phyloP scores from a whole-genome alignment of 2,888 invertebrate genomes.

The Coecobrya sp. region DNA sequence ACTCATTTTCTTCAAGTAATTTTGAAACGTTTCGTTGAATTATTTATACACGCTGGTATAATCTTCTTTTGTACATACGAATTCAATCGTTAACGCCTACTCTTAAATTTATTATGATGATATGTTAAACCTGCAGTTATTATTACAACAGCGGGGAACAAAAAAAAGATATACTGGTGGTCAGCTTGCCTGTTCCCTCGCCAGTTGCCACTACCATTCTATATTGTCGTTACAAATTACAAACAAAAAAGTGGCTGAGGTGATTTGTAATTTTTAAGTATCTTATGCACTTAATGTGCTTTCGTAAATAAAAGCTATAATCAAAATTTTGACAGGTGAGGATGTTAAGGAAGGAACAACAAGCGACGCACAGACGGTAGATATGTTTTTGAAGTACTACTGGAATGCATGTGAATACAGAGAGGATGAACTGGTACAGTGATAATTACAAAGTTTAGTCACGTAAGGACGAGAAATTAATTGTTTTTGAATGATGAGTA shows the following conservation, averaged over 20 bases:
- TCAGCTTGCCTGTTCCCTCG: background rate
- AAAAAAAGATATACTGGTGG: slow-evolving; percentile 7
- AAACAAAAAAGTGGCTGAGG: slow-evolving; percentile 3
- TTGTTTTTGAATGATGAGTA: slow-evolving; percentile 70
- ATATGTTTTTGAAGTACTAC: slow-evolving; percentile 1
- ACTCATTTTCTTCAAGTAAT: background rate
- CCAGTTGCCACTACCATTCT: slow-evolving; percentile 4
- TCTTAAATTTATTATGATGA: slow-evolving; percentile 6
- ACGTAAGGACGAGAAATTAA: slow-evolving; percentile 56
- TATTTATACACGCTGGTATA: background rate
- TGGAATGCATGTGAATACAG: background rate
- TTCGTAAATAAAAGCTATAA: slow-evolving; percentile 62
- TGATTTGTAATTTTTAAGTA: slow-evolving; percentile 14
- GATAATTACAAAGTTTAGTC: slow-evolving; percentile 56
- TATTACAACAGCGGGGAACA: slow-evolving; percentile 5
- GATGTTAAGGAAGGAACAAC: slow-evolving; percentile 36
- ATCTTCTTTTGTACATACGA: background rate
- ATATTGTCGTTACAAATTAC: slow-evolving; percentile 34
- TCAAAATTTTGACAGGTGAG: slow-evolving; percentile 65
- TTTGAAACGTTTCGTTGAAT: slow-evolving; percentile 24
- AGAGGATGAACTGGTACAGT: background rate
- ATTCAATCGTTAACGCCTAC: slow-evolving; percentile 30
- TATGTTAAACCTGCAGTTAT: background rate
- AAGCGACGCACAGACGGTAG: background rate
- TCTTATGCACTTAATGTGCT: no score